phyloP scores from a whole-genome alignment of 2,888 invertebrate genomes.

The Papilio protenor region DNA sequence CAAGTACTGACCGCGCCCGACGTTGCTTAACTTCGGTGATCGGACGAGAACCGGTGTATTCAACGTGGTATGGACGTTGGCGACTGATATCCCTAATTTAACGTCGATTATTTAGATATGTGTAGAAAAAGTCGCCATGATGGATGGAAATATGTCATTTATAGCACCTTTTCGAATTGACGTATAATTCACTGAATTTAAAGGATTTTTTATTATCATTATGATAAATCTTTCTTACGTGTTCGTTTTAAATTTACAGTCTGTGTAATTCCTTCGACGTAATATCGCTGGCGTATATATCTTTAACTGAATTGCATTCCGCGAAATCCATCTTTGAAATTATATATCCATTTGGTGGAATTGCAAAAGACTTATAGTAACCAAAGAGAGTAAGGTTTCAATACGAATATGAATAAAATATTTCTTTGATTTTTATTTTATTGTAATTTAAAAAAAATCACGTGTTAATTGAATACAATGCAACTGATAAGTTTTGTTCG shows the following conservation, averaged over 20 bases:
- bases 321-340: conserved; percentile 2
- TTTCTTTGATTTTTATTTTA: too few relatives aligned
- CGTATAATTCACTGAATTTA: too few relatives aligned
- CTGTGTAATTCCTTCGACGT: neutral
- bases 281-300: neutral
- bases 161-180: too few relatives aligned
- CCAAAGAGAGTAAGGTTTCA: neutral
- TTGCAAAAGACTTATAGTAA: neutral
- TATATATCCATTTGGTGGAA: neutral
- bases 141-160: neutral
- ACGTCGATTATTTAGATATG: neutral
- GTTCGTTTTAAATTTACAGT: neutral
- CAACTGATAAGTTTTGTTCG: too few relatives aligned
- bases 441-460: too few relatives aligned
- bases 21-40: conserved; percentile 64
- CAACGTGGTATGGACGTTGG: conserved; percentile 74
- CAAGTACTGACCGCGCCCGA: conserved; percentile 45
- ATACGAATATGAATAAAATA: too few relatives aligned
- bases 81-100: conserved; percentile 27
- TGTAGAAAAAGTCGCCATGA: neutral
- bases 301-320: conserved; percentile 28
- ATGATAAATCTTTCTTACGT: neutral
- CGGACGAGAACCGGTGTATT: conserved; percentile 79
- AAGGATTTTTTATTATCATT: neutral
- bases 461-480: too few relatives aligned